These are phyloP conservation scores for Lophura nycthemera DNA, from an alignment of 2,113 vertebrate species.

Conservation along the genomic window DNA sequence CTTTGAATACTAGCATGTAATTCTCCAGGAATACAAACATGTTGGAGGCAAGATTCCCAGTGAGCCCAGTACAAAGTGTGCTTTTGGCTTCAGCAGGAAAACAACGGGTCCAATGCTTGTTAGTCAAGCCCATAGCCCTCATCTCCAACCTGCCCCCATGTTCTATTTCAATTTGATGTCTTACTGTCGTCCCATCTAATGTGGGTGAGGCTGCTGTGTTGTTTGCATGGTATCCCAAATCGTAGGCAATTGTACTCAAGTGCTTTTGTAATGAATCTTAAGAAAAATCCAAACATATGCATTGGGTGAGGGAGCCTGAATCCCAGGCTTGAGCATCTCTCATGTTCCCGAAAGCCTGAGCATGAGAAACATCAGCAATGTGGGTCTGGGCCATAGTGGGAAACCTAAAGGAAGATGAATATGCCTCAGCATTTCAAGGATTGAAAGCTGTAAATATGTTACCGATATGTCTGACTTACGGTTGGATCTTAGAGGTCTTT, in stretches of 20 bases:
- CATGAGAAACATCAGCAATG: background rate
- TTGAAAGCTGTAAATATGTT: conserved; percentile 50
- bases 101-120: background rate
- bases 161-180: background rate
- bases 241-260: background rate
- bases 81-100: background rate
- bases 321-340: background rate
- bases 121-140: background rate
- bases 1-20: background rate
- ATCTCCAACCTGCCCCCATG: background rate
- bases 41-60: background rate
- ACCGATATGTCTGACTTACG: background rate
- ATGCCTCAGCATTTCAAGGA: background rate
- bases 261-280: background rate
- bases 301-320: background rate
- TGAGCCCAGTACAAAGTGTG: background rate
- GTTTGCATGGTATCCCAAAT: background rate
- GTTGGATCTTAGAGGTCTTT: no score
- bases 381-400: background rate
- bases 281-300: background rate
- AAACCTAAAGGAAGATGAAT: background rate
- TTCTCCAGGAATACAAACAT: background rate
- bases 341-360: background rate
- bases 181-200: background rate
- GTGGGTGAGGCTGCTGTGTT: background rate